Evolutionary conservation across 1,140 invertebrate genomes (phyloP), one percentile per base, ranked within the genome.

Genomic region (Drosophila rufa): DNA sequence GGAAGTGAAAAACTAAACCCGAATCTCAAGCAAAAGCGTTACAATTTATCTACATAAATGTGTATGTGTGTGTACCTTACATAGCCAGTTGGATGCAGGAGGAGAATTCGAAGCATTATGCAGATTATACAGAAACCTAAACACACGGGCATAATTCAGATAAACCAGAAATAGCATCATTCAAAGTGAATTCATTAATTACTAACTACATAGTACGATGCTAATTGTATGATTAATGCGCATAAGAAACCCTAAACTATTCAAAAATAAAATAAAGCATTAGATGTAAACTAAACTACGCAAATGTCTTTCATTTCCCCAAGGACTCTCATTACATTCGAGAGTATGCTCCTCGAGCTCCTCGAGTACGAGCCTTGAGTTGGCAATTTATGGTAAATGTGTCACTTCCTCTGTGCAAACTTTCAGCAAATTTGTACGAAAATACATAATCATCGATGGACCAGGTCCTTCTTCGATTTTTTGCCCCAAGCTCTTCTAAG

Each of bases 221-320:
- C 73, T 90, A 84, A 87, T 80, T 84, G 74, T 82, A 82, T 75
- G 80, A 80, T 76, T 79, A 86, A 71, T 71, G 70, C 71, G 80
- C 66, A 80, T 84, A 85, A 90, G 75, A 90, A 77, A 65, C 62
- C 82, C 65, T 74, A 78, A 89, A 89, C 71, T 81, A 90, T 82
- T 85, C 81, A 61, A 79, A 75, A 80, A 89, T 66, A 79, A 89
- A 86, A 90, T 90, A 85, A 90, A 90, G 85, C 75, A 90, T 90
- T 90, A 90, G 85, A 85, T 85, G 85, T 85, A 85, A 87, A 75
- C 69, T 66, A 73, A 86, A 76, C 46, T 25, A 12, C 22, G 33
- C 17, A 4, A 12, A 27, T 25, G 42, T 3, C 12, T 75, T 83
- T 83, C 42, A 58, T 47, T 66, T 48, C 1, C 22, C 9, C n/a